Percentiles rank a stretch among this genome's conserved stretches.
Conservation (phyloP, 2,888 invertebrate genomes). For the Eudemis profundana region DNA sequence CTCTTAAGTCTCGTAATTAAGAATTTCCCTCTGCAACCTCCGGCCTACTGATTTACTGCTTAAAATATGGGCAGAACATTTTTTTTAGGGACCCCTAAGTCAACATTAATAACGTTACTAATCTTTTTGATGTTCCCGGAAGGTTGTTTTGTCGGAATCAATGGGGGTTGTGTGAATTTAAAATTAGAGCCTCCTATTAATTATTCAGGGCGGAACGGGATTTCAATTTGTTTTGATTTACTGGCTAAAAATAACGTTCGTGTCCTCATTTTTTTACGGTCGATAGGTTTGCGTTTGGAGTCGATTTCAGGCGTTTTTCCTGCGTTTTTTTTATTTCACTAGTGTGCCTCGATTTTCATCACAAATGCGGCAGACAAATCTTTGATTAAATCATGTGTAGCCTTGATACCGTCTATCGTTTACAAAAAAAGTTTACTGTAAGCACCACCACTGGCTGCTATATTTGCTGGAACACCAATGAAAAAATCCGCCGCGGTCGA, state of each 20-base stretch:
- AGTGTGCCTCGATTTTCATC: no score
- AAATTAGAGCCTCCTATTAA: constrained; percentile 9
- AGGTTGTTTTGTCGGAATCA: constrained; percentile 15
- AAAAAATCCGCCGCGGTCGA: no score
- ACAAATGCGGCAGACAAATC: no score
- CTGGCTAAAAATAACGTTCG: neutral
- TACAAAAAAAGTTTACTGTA: no score
- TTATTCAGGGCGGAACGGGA: constrained; percentile 12
- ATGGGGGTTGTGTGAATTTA: constrained; percentile 28
- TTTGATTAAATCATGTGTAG: no score
- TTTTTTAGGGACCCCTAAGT: constrained; percentile 42
- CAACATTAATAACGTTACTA: constrained; percentile 39
- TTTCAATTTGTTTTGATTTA: neutral
- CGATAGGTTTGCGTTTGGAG: no score
- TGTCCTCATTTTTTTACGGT: no score
- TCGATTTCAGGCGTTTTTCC: no score
- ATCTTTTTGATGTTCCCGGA: constrained; percentile 35
- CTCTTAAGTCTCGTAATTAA: constrained; percentile 70
- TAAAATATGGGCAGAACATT: constrained; percentile 61
- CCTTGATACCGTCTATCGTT: no score
- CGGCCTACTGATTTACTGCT: constrained; percentile 67
- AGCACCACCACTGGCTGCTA: no score
- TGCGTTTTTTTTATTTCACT: no score
- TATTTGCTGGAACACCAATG: no score
- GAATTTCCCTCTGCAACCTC: constrained; percentile 70